These are phyloP conservation scores for Anguilla rostrata DNA, from an alignment of 2,113 vertebrate species.

Conservation along the genomic window DNA sequence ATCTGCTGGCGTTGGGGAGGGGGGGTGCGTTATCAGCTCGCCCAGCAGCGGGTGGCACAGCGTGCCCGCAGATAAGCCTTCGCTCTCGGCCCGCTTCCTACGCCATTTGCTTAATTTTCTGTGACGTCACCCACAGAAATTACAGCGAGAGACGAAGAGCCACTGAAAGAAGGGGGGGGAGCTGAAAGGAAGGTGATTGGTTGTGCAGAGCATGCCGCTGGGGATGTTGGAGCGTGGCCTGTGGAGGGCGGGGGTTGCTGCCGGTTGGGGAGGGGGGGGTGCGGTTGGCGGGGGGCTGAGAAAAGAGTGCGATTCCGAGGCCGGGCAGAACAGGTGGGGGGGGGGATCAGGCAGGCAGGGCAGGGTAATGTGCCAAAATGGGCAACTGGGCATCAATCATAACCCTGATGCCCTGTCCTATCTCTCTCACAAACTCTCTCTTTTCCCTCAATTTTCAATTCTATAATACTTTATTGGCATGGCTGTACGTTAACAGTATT, in stretches of 20 bases:
- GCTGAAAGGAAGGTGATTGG: constrained; percentile 44
- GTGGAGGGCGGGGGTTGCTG: not conserved
- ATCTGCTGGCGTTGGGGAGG: too few relatives aligned
- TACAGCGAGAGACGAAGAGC: constrained; percentile 1
- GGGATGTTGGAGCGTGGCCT: constrained; percentile 37
- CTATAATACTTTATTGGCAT: too few relatives aligned
- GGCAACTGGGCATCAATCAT: constrained; percentile 1
- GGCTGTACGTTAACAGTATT: too few relatives aligned
- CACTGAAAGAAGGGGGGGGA: not conserved
- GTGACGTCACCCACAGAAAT: not conserved
- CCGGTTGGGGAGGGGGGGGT: too few relatives aligned
- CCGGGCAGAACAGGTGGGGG: not conserved
- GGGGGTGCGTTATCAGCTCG: too few relatives aligned
- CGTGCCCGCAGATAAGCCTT: not conserved
- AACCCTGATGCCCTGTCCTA: not conserved
- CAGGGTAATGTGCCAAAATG: constrained; percentile 2
- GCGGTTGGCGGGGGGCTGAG: not conserved
- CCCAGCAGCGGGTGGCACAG: too few relatives aligned
- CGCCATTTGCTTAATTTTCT: not conserved
- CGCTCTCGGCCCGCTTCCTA: not conserved
- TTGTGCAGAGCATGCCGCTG: constrained; percentile 61
- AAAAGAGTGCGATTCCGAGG: too few relatives aligned
- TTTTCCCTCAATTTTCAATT: too few relatives aligned
- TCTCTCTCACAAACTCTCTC: too few relatives aligned
- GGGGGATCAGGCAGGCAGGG: not conserved